Evolutionary conservation across 2,888 invertebrate species (phyloP), one percentile per base, ranked within the genome.

Genomic region (Amorpha juglandis): DNA sequence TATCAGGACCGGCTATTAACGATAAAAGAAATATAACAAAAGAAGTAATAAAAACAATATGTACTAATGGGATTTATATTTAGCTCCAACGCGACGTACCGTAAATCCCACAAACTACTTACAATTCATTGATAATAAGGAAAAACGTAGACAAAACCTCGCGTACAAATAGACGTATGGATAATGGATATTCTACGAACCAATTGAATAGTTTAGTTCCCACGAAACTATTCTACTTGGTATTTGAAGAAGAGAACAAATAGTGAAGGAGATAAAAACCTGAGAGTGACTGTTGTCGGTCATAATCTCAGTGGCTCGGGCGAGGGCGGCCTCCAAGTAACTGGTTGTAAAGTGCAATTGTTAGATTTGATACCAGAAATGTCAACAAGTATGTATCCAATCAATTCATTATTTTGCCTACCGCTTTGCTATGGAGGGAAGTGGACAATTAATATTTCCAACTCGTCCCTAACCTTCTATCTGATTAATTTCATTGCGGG

Each of bases 111-210:
- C 51, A 21, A 21, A 27, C 52, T 14, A 58, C 19, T 42, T 42
- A 42, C 38, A 58, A 58, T 55, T 58, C 58, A 58, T 58, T 58
- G 58, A 58, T 58, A 58, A 58, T 42, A 58, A 58, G 58, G 58
- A 58, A 58, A 58, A 58, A 38, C 7, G 19, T 42, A 11, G 11
- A 19, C 58, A 42, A 58, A 42, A 58, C 33, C 7, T 8, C 11
- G 19, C 6, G 19, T 12, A 42, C 19, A 19, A 16, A 58, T 19
- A 38, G 38, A 42, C 19, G 58, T 19, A 19, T 19, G 19, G 16
- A 42, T 19, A 42, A 19, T 19, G 19, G 16, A 42, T 19, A 42
- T 58, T 58, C 58, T 58, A 42, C 19, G 58, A 58, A 58, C 19
- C 19, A 38, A 42, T 4, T 19, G 19, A 38, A 19, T 12, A 38